A percentile compares a stretch with the other conserved stretches of the same genome.
phyloP scores from a whole-genome alignment of 2,888 invertebrate genomes.

The Drosophila neonasuta region DNA sequence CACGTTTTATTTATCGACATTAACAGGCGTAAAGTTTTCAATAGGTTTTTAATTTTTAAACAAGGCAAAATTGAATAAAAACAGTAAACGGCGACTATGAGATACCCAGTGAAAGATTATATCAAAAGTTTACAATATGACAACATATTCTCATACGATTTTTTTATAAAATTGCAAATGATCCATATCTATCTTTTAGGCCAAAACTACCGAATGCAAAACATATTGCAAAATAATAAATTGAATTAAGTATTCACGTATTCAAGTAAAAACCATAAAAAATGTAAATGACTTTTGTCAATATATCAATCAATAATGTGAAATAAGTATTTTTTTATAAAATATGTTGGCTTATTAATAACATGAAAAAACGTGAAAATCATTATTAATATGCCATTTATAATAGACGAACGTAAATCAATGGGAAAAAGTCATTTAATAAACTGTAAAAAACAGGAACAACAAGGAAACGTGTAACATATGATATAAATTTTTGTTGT shows the following conservation, averaged over 20 bases:
- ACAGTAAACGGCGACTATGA: neutral
- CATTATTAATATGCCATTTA: constrained; percentile 39
- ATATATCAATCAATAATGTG: neutral
- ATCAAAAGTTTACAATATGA: no score
- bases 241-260: neutral
- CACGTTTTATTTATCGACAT: neutral
- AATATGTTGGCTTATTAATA: constrained; percentile 17
- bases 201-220: neutral
- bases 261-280: constrained; percentile 8
- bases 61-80: neutral
- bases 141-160: no score
- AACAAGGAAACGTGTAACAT: constrained; percentile 6
- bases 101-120: neutral
- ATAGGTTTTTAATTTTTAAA: neutral
- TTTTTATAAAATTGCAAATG: no score
- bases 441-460: constrained; percentile 18
- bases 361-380: constrained; percentile 6
- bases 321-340: neutral
- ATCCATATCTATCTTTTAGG: no score
- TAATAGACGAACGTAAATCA: constrained; percentile 44
- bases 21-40: neutral
- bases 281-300: constrained; percentile 2
- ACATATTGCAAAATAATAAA: constrained; percentile 11
- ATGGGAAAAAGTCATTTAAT: constrained; percentile 46
- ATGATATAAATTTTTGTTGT: constrained; percentile 2